phyloP scores from a whole-genome alignment of 2,797 vertebrate genomes.

The Pseudochirops cupreus region DNA sequence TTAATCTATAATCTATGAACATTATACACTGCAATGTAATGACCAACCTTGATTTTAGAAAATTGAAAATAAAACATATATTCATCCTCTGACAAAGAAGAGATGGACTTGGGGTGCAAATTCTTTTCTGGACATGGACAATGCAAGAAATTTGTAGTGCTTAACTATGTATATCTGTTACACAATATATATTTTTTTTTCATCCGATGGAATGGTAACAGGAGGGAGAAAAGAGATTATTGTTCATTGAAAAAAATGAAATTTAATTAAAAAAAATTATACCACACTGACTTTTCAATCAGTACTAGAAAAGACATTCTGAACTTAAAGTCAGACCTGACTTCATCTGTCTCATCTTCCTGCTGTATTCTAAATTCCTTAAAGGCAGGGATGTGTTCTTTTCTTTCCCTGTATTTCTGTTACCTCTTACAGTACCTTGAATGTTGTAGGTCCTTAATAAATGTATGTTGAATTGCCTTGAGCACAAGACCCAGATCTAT shows the following conservation, averaged over 20 bases:
- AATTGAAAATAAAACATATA: background rate
- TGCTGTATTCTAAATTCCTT: background rate
- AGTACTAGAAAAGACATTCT: background rate
- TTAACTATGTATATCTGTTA: background rate
- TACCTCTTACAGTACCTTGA: background rate
- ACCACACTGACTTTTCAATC: background rate
- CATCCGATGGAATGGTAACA: background rate
- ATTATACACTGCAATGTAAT: background rate
- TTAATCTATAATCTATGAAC: background rate
- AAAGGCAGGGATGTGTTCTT: background rate
- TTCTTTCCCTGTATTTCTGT: background rate
- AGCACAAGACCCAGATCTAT: background rate
- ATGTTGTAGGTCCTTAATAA: background rate
- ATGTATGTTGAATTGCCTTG: background rate
- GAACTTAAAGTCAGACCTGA: background rate
- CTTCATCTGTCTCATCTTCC: background rate
- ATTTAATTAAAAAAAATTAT: background rate
- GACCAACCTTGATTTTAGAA: background rate
- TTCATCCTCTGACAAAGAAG: background rate
- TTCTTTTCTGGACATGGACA: background rate
- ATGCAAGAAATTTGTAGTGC: background rate
- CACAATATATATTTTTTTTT: background rate
- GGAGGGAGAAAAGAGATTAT: background rate
- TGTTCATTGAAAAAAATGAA: background rate
- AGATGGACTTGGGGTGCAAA: background rate